Conservation (phyloP, 2,113 vertebrate genomes). For the Halichoerus grypus region DNA sequence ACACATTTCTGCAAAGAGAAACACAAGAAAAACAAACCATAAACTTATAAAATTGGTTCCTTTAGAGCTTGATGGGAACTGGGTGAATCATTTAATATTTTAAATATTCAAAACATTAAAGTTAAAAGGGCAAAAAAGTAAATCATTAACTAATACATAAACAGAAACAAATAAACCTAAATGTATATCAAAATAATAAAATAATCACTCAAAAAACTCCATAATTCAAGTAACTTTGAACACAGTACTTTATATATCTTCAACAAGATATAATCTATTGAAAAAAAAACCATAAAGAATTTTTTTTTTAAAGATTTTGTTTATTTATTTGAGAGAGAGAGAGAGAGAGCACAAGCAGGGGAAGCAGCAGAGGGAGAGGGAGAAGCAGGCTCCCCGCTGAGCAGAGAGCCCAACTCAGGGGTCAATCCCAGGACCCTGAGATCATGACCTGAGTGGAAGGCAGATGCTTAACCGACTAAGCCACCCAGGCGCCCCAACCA, state of each 20-base stretch:
- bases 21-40: background rate
- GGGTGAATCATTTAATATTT: background rate
- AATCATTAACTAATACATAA: background rate
- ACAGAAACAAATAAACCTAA: background rate
- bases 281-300: background rate
- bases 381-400: background rate
- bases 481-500: no score
- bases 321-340: background rate
- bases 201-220: background rate
- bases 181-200: constrained; percentile 27
- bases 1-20: background rate
- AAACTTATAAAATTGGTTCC: background rate
- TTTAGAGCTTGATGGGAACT: background rate
- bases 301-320: background rate
- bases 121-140: background rate
- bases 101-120: constrained; percentile 29
- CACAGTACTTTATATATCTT: background rate
- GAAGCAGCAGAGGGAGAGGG: background rate
- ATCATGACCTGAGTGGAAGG: background rate
- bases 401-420: no score
- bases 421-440: background rate
- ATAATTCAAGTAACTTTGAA: background rate
- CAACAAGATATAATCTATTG: background rate
- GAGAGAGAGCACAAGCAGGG: background rate
- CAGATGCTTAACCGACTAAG: background rate